phyloP scores from a whole-genome alignment of 2,888 invertebrate species.

The Metallyticus violacea region DNA sequence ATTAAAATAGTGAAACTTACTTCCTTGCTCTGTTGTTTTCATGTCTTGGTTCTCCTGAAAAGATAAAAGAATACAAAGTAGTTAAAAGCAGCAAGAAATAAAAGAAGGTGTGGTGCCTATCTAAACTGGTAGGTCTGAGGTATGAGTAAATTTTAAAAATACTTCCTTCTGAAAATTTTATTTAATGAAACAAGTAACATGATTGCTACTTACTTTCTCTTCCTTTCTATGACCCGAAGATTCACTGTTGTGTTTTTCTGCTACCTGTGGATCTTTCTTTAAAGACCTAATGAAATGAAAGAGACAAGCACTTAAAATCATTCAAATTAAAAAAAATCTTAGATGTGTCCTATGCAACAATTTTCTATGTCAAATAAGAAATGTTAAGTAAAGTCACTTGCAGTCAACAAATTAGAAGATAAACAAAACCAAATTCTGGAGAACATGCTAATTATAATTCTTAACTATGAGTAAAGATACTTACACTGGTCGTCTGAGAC shows the following conservation, averaged over 20 bases:
- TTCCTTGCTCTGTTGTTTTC: not conserved
- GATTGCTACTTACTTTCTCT: not conserved
- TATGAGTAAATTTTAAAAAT: too few relatives aligned
- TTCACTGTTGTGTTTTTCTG: not conserved
- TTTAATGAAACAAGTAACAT: not conserved
- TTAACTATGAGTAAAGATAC: not conserved
- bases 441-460: too few relatives aligned
- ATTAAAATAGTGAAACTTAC: not conserved
- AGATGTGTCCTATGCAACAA: too few relatives aligned
- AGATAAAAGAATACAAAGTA: conserved; percentile 20
- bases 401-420: too few relatives aligned
- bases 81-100: not conserved
- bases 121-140: not conserved
- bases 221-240: too few relatives aligned
- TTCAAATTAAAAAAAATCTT: too few relatives aligned
- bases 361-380: too few relatives aligned
- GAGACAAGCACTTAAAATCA: too few relatives aligned
- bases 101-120: too few relatives aligned
- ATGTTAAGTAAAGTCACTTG: too few relatives aligned
- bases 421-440: too few relatives aligned
- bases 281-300: not conserved
- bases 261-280: not conserved
- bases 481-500: not conserved
- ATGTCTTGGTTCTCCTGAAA: conserved; percentile 24
- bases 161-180: not conserved